Evolutionary conservation across 2,888 invertebrate species (phyloP).

Genomic region (Ethmia dodecea): DNA sequence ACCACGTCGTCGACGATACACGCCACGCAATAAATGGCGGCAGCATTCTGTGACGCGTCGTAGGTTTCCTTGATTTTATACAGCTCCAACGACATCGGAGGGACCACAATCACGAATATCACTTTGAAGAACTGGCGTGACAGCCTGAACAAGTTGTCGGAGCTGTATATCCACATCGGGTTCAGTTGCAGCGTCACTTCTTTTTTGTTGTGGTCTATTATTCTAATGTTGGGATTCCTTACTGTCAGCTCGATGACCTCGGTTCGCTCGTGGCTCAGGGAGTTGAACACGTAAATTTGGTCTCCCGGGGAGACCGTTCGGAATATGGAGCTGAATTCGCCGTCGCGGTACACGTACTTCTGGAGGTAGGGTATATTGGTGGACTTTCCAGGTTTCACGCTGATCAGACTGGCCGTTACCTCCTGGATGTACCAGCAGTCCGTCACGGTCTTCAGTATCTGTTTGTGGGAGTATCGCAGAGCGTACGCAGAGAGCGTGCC

Average conservation of each 20-base stretch:
- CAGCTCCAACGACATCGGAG: slow-evolving; percentile 85
- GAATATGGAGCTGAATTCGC: slow-evolving; percentile 54
- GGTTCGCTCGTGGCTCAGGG: slow-evolving; percentile 86
- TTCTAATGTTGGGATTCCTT: slow-evolving; percentile 83
- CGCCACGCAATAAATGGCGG: slow-evolving; percentile 46
- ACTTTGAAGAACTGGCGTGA: slow-evolving; percentile 76
- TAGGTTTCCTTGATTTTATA: slow-evolving; percentile 73
- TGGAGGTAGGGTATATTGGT: slow-evolving; percentile 75
- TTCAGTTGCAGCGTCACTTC: slow-evolving; percentile 64
- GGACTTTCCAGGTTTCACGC: slow-evolving; percentile 84
- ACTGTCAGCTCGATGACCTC: slow-evolving; percentile 87
- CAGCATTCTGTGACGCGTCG: slow-evolving; percentile 45
- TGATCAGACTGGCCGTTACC: slow-evolving; percentile 67
- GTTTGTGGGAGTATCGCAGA: slow-evolving; percentile 89
- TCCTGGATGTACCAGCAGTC: slow-evolving; percentile 66
- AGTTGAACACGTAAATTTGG: slow-evolving; percentile 89
- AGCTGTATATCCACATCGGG: slow-evolving; percentile 55
- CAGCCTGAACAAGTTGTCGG: slow-evolving; percentile 43
- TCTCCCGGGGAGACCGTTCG: slow-evolving; percentile 75
- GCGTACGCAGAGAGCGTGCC: slow-evolving; percentile 93
- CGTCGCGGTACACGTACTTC: slow-evolving; percentile 58
- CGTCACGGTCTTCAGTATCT: slow-evolving; percentile 61
- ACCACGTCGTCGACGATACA: slow-evolving; percentile 41
- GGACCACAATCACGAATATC: slow-evolving; percentile 85
- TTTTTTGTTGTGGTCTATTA: slow-evolving; percentile 81